A percentile compares a stretch with the other conserved stretches of the same genome.
These are phyloP conservation scores for Leucozona laternaria DNA, from an alignment of 2,888 invertebrate species.

Conservation along the genomic window DNA sequence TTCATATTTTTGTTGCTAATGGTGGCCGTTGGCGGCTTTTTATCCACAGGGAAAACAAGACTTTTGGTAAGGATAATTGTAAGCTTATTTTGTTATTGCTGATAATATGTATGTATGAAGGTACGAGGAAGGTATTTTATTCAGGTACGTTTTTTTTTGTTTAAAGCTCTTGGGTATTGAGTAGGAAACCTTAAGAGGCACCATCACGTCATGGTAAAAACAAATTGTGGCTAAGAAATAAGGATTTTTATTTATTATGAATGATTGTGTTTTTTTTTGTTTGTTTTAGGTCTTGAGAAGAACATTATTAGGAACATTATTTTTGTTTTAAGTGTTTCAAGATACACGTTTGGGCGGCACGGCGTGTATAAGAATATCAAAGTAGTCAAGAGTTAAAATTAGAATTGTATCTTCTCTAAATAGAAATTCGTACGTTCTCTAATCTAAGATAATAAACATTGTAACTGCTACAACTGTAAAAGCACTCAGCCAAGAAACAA, in stretches of 20 bases:
- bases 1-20: slow-evolving; percentile 38
- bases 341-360: no score
- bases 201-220: neutral
- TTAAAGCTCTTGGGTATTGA: neutral
- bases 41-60: slow-evolving; percentile 23
- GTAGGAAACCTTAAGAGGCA: neutral
- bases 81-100: slow-evolving; percentile 23
- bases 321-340: neutral
- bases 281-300: neutral
- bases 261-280: neutral
- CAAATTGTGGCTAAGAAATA: neutral
- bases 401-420: no score
- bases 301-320: neutral
- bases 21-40: slow-evolving; percentile 43
- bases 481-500: no score
- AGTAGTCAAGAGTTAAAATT: no score
- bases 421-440: no score
- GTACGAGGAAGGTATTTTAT: neutral
- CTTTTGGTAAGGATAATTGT: neutral
- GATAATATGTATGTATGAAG: neutral
- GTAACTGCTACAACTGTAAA: no score
- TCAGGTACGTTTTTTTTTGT: neutral
- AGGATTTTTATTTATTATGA: neutral
- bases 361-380: no score
- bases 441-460: no score